Conservation (phyloP, 2,888 invertebrate genomes). For the Cheilosia vernalis region DNA sequence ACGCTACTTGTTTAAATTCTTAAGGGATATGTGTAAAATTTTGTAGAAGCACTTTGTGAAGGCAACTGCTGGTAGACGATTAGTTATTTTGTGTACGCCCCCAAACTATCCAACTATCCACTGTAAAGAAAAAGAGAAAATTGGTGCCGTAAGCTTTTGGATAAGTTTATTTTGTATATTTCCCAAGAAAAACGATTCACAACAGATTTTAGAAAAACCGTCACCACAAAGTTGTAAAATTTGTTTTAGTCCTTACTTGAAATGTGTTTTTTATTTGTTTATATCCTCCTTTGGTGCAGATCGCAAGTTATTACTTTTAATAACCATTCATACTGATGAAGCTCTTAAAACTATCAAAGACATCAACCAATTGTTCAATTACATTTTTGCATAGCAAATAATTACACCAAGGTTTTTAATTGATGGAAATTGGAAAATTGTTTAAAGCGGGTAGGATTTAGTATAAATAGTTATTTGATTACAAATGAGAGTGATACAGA, state of each 20-base stretch:
- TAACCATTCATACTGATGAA: conserved; percentile 71
- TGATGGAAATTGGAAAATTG: neutral
- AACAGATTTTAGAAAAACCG: conserved; percentile 15
- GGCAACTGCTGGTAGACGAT: conserved; percentile 50
- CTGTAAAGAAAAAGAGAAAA: conserved; percentile 54
- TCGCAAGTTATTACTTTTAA: conserved; percentile 22
- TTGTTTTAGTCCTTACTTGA: conserved; percentile 55
- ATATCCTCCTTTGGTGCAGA: conserved; percentile 43
- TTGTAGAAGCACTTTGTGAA: conserved; percentile 68
- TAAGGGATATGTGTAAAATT: conserved; percentile 23
- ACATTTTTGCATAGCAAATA: conserved; percentile 22
- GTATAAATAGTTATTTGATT: neutral
- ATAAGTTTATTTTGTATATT: neutral
- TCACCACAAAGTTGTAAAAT: conserved; percentile 39
- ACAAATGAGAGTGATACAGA: neutral
- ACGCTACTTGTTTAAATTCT: conserved; percentile 20
- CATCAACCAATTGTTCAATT: conserved; percentile 56
- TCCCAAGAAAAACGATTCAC: conserved; percentile 1
- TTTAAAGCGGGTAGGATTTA: neutral
- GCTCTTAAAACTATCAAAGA: conserved; percentile 67
- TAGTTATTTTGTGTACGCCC: conserved; percentile 12
- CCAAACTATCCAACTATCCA: conserved; percentile 56
- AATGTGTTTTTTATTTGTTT: conserved; percentile 1
- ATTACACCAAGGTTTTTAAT: conserved; percentile 1
- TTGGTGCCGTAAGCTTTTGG: neutral